A percentile compares a stretch with the other conserved stretches of the same genome.
These are phyloP conservation scores for Anodontia alba DNA, from an alignment of 2,888 invertebrate species.

Conservation along the genomic window DNA sequence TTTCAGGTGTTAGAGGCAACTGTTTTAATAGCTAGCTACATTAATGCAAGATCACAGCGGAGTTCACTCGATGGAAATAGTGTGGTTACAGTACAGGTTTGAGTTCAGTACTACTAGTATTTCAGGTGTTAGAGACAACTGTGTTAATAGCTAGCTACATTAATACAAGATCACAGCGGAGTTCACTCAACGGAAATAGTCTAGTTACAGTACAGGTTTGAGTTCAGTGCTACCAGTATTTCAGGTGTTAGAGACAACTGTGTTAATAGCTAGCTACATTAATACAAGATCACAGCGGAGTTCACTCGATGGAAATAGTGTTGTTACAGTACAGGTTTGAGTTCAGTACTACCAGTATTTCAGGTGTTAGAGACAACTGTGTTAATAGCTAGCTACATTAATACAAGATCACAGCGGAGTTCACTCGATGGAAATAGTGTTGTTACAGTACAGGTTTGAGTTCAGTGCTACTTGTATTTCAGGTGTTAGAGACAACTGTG, in stretches of 20 bases:
- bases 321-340: constrained; percentile 20
- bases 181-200: too few species aligned
- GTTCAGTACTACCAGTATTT: too few species aligned
- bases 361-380: constrained; percentile 84
- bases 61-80: constrained; percentile 66
- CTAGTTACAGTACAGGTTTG: too few species aligned
- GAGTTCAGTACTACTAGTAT: too few species aligned
- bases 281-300: constrained; percentile 72
- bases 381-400: too few species aligned
- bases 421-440: too few species aligned
- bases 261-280: constrained; percentile 85
- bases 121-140: constrained; percentile 84
- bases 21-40: constrained; percentile 85
- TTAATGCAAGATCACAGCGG: constrained; percentile 76
- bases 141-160: constrained; percentile 82
- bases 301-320: constrained; percentile 66
- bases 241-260: constrained; percentile 84
- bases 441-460: too few species aligned
- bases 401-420: too few species aligned
- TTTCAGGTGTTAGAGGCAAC: constrained; percentile 84
- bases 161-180: too few species aligned
- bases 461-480: too few species aligned
- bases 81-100: constrained; percentile 25
- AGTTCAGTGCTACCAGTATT: too few species aligned
- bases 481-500: constrained; percentile 84